Evolutionary conservation across 1,140 invertebrate genomes (phyloP).

Genomic region (Drosophila takahashii): DNA sequence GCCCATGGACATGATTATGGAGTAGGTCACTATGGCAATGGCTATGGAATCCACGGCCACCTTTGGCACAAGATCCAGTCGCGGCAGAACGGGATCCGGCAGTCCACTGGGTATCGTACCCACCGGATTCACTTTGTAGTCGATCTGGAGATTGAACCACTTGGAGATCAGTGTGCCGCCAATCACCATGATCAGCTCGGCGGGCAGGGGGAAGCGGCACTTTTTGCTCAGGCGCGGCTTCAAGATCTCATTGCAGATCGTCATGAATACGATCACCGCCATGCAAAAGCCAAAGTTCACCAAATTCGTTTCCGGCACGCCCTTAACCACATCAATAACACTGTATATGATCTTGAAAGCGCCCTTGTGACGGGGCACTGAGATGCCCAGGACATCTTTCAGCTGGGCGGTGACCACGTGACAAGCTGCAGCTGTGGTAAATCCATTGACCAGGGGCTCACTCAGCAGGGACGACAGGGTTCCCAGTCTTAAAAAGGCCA

Average conservation of each 20-base stretch:
- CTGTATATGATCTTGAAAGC: slow-evolving; percentile 91
- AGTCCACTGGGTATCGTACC: slow-evolving; percentile 91
- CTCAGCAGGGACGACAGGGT: slow-evolving; percentile 93
- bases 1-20: slow-evolving; percentile 96
- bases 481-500: slow-evolving; percentile 93
- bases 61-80: slow-evolving; percentile 85
- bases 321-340: slow-evolving; percentile 87
- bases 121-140: slow-evolving; percentile 85
- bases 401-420: slow-evolving; percentile 96
- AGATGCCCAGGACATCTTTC: slow-evolving; percentile 93
- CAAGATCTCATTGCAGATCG: slow-evolving; percentile 91
- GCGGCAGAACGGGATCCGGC: slow-evolving; percentile 84
- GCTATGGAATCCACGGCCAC: slow-evolving; percentile 87
- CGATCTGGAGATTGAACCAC: slow-evolving; percentile 74
- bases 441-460: slow-evolving; percentile 95
- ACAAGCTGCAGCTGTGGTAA: slow-evolving; percentile 95
- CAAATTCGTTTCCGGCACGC: slow-evolving; percentile 88
- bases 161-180: slow-evolving; percentile 90
- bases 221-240: slow-evolving; percentile 92
- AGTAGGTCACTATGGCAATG: slow-evolving; percentile 95
- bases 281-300: slow-evolving; percentile 89
- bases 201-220: slow-evolving; percentile 91
- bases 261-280: slow-evolving; percentile 89
- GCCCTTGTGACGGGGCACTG: slow-evolving; percentile 88
- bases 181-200: slow-evolving; percentile 93